Conservation (phyloP, 2,888 invertebrate genomes). For the Drosophila sordidula region DNA sequence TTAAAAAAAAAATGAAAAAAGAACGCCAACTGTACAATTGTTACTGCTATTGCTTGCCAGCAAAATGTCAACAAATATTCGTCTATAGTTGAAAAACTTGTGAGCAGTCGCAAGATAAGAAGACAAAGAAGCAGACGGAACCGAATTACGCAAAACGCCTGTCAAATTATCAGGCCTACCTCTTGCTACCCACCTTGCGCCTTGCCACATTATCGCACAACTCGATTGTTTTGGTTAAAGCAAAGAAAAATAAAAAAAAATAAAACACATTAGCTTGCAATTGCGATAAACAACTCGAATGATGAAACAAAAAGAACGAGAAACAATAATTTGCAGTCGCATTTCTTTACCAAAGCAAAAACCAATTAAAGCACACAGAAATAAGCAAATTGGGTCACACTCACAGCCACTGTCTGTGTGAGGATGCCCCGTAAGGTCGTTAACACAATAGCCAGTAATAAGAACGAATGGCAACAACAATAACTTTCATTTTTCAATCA, state of each 20-base stretch:
- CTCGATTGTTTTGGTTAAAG: slow-evolving; percentile 7
- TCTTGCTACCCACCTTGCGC: neutral
- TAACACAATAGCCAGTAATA: slow-evolving; percentile 14
- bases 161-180: neutral
- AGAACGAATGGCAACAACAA: slow-evolving; percentile 21
- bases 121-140: neutral
- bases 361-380: slow-evolving; percentile 4
- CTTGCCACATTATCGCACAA: slow-evolving; percentile 2
- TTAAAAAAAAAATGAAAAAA: slow-evolving; percentile 3
- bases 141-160: slow-evolving; percentile 17
- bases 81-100: slow-evolving; percentile 22
- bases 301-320: slow-evolving; percentile 4
- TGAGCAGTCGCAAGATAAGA: slow-evolving; percentile 31
- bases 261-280: slow-evolving; percentile 9
- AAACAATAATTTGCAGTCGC: slow-evolving; percentile 18
- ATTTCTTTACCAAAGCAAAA: slow-evolving; percentile 20
- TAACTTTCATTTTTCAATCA: slow-evolving; percentile 63
- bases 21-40: slow-evolving; percentile 41
- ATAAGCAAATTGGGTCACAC: slow-evolving; percentile 41
- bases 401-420: slow-evolving; percentile 14
- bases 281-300: slow-evolving; percentile 13
- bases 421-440: slow-evolving; percentile 39
- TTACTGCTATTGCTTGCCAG: slow-evolving; percentile 17
- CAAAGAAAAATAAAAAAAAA: neutral
- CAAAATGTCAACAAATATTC: slow-evolving; percentile 34